phyloP scores from a whole-genome alignment of 1,140 invertebrate species.

The Polypedilum vanderplanki region DNA sequence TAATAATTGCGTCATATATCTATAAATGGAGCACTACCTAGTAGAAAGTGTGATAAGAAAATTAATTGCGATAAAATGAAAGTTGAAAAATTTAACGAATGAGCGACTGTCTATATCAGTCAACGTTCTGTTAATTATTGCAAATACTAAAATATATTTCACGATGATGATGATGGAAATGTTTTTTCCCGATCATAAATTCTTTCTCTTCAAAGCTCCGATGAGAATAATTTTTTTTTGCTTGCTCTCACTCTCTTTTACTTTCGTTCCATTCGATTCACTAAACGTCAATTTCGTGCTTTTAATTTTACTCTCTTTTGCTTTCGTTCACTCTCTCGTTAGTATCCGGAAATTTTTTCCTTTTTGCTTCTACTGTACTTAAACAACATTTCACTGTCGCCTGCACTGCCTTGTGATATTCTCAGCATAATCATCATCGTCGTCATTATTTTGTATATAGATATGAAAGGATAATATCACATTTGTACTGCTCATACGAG shows the following conservation, averaged over 20 bases:
- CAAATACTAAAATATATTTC: not conserved
- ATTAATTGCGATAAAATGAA: too few species aligned
- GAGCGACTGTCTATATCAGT: too few species aligned
- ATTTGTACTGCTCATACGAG: not conserved
- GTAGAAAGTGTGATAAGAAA: too few species aligned
- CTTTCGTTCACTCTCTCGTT: not conserved
- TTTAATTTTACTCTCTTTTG: too few species aligned
- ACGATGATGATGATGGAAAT: not conserved
- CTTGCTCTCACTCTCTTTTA: not conserved
- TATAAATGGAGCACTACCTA: too few species aligned
- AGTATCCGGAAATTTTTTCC: not conserved
- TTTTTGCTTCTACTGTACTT: not conserved
- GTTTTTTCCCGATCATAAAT: not conserved
- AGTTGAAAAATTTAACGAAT: too few species aligned
- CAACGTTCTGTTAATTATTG: too few species aligned
- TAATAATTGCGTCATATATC: too few species aligned
- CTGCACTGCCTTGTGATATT: slow-evolving; percentile 11
- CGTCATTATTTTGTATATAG: slow-evolving; percentile 27
- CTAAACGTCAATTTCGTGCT: too few species aligned
- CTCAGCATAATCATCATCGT: not conserved
- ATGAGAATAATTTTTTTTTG: not conserved
- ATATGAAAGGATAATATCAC: slow-evolving; percentile 24
- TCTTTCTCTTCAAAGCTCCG: not conserved
- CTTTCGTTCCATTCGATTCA: too few species aligned
- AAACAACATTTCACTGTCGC: not conserved